A percentile compares a stretch with the other conserved stretches of the same genome.
Conservation (phyloP, 2,888 invertebrate species). For the Hybos culiciformis region DNA sequence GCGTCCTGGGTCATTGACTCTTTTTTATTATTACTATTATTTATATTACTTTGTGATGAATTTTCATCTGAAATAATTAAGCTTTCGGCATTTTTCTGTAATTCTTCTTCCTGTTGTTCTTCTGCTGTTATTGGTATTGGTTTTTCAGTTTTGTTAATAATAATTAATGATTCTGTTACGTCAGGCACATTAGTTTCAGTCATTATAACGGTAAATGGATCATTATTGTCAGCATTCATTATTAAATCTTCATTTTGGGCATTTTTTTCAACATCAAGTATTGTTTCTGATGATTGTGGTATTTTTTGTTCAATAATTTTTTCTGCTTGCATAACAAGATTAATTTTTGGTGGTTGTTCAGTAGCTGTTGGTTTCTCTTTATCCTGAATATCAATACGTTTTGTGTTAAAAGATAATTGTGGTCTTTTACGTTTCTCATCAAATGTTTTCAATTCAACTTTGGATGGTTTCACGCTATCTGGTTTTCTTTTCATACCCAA, state of each 20-base stretch:
- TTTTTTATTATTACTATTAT: neutral
- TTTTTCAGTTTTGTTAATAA: neutral
- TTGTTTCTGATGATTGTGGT: neutral
- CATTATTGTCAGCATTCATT: conserved; percentile 14
- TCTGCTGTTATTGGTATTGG: neutral
- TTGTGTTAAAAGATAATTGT: conserved; percentile 19
- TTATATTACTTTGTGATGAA: neutral
- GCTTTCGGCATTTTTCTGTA: conserved; percentile 1
- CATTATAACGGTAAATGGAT: conserved; percentile 3
- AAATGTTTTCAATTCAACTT: conserved; percentile 10
- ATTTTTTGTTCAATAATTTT: neutral
- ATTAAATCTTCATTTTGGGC: conserved; percentile 15
- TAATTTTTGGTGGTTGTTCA: conserved; percentile 15
- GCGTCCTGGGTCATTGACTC: neutral
- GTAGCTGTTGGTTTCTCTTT: neutral
- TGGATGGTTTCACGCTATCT: neutral
- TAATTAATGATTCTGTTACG: conserved; percentile 1
- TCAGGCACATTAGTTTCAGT: neutral
- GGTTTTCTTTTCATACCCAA: conserved; percentile 1
- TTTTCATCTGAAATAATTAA: neutral
- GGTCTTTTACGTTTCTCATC: conserved; percentile 28
- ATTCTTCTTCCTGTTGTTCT: neutral
- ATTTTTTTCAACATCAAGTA: neutral
- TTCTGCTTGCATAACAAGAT: conserved; percentile 5
- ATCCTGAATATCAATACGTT: conserved; percentile 11